Base-by-base conservation (phyloP, 2,797 vertebrate genomes). In the Intellagama lesueurii region DNA sequence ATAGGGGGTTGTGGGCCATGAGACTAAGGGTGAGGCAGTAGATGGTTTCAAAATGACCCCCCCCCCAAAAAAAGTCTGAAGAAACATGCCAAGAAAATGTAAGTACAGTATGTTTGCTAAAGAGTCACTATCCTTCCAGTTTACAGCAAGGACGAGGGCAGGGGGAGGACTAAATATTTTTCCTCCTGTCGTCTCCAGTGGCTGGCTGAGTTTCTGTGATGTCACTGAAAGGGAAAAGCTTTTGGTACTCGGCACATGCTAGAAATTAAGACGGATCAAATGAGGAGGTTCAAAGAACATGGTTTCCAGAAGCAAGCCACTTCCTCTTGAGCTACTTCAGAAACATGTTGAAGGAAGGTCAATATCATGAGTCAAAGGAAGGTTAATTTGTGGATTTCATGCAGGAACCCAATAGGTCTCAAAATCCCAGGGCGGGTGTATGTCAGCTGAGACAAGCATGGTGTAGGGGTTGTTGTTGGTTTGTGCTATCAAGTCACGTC, bases 341-440 rank as follows among this genome's bases (percentile, higher is more conserved):
- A 35, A 1, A 32, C 5, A 0, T 2, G 1, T 28, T 1, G 12
- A 0, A 24, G 68, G 7, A 56, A 80, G 49, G 30, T 80, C 47
- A 73, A 12, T 73, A 32, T 52, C 49, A 52, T 52, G 49, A 12
- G 49, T 52, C 7, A 12, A 12, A 52, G 49, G 11, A 52, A 12
- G 49, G 4, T 52, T 4, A 52, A 52, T 52, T 52, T 52, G 49
- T 7, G 49, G 49, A 52, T 52, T 52, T 52, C 49, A 52, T 52
- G 49, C 49, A 52, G 49, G 49, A 52, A 52, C 6, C 6, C 4
- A 52, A 52, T 52, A 52, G 49, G 7, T 12, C 49, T 52, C 49
- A 52, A 52, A 52, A 52, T 52, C 49, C 49, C 11, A 12, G 4
- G 49, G 40, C 40, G 49, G 49, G 49, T 52, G 11, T 12, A 52